Evolutionary conservation across 2,113 vertebrate genomes (phyloP), one percentile per base, ranked within the genome.

Genomic region (Ammodytes dubius): DNA sequence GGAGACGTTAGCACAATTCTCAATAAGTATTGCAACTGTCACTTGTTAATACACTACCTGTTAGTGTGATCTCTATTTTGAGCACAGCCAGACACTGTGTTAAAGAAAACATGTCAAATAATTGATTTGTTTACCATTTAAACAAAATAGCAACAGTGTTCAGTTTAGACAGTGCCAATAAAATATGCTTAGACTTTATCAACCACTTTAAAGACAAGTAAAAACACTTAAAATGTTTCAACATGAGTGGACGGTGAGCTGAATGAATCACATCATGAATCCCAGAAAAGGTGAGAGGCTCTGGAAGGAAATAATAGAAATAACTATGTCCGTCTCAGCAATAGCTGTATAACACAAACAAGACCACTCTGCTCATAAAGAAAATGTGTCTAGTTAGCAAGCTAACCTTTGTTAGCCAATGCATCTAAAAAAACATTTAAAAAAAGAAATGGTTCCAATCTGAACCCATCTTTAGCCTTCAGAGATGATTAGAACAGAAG

Each of bases 211-310:
- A n/a, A n/a, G n/a, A n/a, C n/a, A n/a, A n/a, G 27, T 27, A 27
- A 27, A 27, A 1, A 27, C 27, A 27, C 27, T 27, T 27, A 27
- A 46, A 46, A 46, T 37, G 56, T 39, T 59, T 71, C 19, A 71
- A 53, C 15, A 3, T 67, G 14, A 39, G 14, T 15, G 15, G 17
- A 37, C 49, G 52, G 17, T 40, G 56, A 60, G 17, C 35, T 53
- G 66, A 14, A 8, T 50, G 70, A 74, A 14, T 70, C 72, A 49
- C 43, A 8, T 70, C 57, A 39, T 63, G 49, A 81, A 74, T 60
- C 45, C 10, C 19, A 39, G 39, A 60, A 60, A 8, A 46, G 53
- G 45, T 2, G 39, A 73, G 8, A 43, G 2, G 10, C 4, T 74
- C 27, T 42, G 58, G 3, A 13, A 42, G 65, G 47, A 54, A 7